Evolutionary conservation across 2,888 invertebrate species (phyloP), one percentile per base, ranked within the genome.

Genomic region (Ectemnius lituratus): DNA sequence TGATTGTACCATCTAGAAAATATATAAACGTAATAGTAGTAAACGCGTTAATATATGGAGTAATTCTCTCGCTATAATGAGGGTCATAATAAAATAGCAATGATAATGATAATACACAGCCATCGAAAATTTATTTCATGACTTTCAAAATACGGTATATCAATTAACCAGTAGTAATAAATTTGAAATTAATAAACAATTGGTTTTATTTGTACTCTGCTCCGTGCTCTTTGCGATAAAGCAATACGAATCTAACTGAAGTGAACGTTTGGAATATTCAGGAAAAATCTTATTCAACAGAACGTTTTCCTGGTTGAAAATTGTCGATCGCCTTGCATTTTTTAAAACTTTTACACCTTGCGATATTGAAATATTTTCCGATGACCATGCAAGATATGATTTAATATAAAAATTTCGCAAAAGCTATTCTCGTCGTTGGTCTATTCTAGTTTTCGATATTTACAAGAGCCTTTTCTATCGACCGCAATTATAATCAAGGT

Each of bases 401-500:
- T 20, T 52, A 62, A 57, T 28, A 57, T 61, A 71, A 75, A 81
- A 76, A 67, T 47, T 59, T 56, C 67, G 56, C 67, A 59, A 72
- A 81, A 71, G 78, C 76, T 81, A 78, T 60, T 52, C 65, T 67
- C 58, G 46, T 62, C 63, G 23, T 69, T 78, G 37, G 14, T 52
- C 16, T 83, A 83, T 61, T 67, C 69, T 80, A 83, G 77, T 73
- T 37, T 37, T 68, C 52, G 16, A 52, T 85, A 84, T 76, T 67
- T 76, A 76, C 76, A 76, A 56, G 20, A 61, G 58, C 57, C 47
- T 64, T 66, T 75, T 71, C 73, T 73, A 62, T 76, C 69, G 57
- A 63, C 70, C 52, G 52, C 16, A 52, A 52, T 16, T 52, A 70
- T 59, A 72, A 83, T 73, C 73, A 84, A 84, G 84, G 82, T 84